phyloP scores from a whole-genome alignment of 2,888 invertebrate species.

The Spicauda simplicius region DNA sequence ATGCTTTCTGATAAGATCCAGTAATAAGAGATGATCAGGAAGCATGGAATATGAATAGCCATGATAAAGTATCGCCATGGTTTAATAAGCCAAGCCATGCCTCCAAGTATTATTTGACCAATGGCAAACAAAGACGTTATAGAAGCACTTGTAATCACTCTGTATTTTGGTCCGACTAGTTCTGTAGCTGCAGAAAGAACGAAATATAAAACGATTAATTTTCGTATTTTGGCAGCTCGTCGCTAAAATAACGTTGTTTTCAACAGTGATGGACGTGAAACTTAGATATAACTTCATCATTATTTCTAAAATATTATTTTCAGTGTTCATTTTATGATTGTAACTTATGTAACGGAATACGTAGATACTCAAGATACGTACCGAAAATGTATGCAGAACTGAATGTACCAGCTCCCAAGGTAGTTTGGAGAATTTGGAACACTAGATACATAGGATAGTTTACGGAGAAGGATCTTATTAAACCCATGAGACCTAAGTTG shows the following conservation, averaged over 20 bases:
- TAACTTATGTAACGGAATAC: not conserved
- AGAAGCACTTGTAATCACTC: constrained; percentile 89
- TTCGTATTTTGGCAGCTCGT: not conserved
- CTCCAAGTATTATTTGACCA: constrained; percentile 88
- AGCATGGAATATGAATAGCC: constrained; percentile 87
- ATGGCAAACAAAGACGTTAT: constrained; percentile 89
- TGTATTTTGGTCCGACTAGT: constrained; percentile 89
- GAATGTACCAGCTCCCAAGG: constrained; percentile 80
- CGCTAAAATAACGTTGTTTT: not conserved
- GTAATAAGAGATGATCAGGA: constrained; percentile 87
- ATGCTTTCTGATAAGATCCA: constrained; percentile 89
- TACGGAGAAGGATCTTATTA: constrained; percentile 82
- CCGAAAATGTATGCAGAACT: constrained; percentile 78
- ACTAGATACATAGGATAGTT: constrained; percentile 82
- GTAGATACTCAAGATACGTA: constrained; percentile 42
- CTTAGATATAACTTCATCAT: no score
- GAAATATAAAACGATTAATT: no score
- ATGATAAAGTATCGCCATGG: constrained; percentile 89
- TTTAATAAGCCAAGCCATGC: constrained; percentile 87
- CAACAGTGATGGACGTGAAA: no score
- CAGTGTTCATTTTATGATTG: no score
- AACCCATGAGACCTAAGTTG: constrained; percentile 69
- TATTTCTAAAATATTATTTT: no score
- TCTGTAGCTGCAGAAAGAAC: constrained; percentile 86
- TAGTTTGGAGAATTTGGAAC: constrained; percentile 82